Conservation (phyloP, 2,113 vertebrate species). For the Fregata magnificens region DNA sequence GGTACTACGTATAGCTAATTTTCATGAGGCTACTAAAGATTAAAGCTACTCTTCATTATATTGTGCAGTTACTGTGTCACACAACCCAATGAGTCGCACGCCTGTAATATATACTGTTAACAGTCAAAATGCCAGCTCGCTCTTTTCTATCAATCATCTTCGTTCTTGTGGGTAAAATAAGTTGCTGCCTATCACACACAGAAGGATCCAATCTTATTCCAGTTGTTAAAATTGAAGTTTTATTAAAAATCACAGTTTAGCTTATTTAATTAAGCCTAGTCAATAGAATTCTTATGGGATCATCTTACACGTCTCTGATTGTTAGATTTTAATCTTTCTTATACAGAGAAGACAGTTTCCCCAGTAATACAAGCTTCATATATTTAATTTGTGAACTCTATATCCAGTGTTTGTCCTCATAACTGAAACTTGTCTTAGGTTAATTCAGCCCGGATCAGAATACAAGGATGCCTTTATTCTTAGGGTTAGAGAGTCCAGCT, state of each 20-base stretch:
- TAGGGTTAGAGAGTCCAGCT: background rate
- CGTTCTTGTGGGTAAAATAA: background rate
- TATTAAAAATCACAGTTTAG: background rate
- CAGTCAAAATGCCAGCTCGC: background rate
- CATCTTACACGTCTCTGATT: background rate
- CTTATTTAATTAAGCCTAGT: constrained; percentile 7
- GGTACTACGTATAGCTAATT: background rate
- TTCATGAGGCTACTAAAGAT: background rate
- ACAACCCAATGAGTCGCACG: rapidly evolving
- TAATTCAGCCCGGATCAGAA: background rate
- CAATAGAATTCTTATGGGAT: background rate
- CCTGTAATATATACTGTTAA: background rate
- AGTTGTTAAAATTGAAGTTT: background rate
- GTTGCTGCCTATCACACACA: background rate
- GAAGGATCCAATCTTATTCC: background rate
- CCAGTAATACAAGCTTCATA: background rate
- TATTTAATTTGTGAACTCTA: background rate
- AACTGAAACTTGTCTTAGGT: background rate
- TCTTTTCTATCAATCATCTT: background rate
- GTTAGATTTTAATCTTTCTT: background rate
- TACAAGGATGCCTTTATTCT: constrained; percentile 1
- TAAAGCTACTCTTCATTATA: background rate
- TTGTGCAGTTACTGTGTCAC: background rate
- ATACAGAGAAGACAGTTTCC: background rate
- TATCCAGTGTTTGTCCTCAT: background rate